These are phyloP conservation scores for Eumerus sabulonum DNA, from an alignment of 2,888 invertebrate species.

Conservation along the genomic window DNA sequence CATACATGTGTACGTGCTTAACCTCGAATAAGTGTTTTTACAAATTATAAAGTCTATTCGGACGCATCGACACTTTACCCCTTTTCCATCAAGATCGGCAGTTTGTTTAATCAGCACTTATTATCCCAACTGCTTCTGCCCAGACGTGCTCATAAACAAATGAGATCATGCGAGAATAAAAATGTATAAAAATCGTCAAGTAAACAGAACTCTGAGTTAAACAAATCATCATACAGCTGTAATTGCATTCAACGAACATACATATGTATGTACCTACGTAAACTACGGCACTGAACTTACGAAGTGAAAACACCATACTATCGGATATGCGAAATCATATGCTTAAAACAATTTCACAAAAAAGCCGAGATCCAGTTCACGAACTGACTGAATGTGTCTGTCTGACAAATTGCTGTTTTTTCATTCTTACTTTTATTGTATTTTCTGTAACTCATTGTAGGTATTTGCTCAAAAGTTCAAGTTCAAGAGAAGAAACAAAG, in stretches of 20 bases:
- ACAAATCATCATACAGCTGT: constrained; percentile 23
- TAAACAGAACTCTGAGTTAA: constrained; percentile 23
- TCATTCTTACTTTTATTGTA: background rate
- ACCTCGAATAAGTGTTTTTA: too few species aligned
- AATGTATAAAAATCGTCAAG: constrained; percentile 12
- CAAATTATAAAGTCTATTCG: too few species aligned
- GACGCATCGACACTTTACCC: background rate
- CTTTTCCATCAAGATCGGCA: constrained; percentile 9
- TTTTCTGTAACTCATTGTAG: too few species aligned
- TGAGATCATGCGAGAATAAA: constrained; percentile 37
- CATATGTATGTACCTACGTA: too few species aligned
- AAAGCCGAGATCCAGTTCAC: constrained; percentile 15
- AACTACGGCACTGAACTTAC: background rate
- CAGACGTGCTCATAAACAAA: constrained; percentile 17
- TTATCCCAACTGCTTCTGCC: constrained; percentile 2
- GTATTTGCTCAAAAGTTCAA: constrained; percentile 30
- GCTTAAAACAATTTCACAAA: constrained; percentile 5
- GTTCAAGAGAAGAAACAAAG: constrained; percentile 39
- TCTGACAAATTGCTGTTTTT: background rate
- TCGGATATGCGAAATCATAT: constrained; percentile 4
- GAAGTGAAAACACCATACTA: constrained; percentile 6
- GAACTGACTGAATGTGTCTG: background rate
- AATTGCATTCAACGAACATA: constrained; percentile 34
- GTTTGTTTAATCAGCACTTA: constrained; percentile 36
- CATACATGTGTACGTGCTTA: too few species aligned